Evolutionary conservation across 2,113 vertebrate genomes (phyloP).

Genomic region (Nesospiza acunhae): DNA sequence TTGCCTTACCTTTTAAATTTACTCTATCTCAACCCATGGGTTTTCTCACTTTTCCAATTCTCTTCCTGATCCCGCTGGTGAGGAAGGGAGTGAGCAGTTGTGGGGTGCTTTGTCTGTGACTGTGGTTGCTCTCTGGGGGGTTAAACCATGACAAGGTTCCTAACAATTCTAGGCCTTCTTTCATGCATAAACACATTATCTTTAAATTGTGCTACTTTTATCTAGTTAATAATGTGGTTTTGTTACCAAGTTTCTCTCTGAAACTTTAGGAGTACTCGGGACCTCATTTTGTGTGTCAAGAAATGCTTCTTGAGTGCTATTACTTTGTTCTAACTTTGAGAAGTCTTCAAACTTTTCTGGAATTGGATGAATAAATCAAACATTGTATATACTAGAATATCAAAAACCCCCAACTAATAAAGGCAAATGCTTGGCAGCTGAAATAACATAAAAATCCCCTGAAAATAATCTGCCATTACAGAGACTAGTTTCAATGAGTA

Average conservation of each 20-base stretch:
- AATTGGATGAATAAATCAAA: not conserved
- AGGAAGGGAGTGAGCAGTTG: not conserved
- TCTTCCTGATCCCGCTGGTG: not conserved
- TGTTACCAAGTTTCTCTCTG: not conserved
- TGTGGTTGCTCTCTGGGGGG: not conserved
- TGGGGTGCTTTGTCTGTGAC: not conserved
- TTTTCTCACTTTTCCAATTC: not conserved
- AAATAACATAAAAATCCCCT: not conserved
- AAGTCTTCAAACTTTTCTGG: not conserved
- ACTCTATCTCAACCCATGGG: not conserved
- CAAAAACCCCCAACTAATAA: not conserved
- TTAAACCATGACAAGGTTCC: rapidly evolving
- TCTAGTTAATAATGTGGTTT: not conserved
- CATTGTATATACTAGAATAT: not conserved
- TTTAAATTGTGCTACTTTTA: not conserved
- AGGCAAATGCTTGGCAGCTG: not conserved
- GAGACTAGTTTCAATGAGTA: not conserved
- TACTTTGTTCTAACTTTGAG: not conserved
- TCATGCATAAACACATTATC: not conserved
- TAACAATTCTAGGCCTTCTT: not conserved
- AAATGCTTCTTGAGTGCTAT: not conserved
- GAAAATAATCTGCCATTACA: not conserved
- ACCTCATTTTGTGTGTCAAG: not conserved
- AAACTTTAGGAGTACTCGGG: not conserved
- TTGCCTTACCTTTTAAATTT: not conserved